Conservation (phyloP, 2,888 invertebrate species). For the Euclidia mi region DNA sequence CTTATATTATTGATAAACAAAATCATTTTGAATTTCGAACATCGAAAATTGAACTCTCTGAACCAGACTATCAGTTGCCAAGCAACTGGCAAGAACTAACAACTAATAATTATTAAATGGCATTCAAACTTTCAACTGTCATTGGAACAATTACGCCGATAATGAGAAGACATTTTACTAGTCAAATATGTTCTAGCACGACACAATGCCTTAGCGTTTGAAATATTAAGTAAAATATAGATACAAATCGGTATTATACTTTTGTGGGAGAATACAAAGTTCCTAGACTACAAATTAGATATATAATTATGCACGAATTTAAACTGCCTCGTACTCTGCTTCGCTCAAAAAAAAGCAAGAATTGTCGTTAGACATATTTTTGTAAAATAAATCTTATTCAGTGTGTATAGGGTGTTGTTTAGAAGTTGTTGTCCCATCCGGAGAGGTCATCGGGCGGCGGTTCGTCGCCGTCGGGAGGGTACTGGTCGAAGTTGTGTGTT, state of each 20-base stretch:
- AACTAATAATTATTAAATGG: conserved; percentile 64
- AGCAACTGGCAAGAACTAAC: conserved; percentile 67
- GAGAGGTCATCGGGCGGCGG: conserved; percentile 98
- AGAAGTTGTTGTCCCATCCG: conserved; percentile 99
- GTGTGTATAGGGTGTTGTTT: conserved; percentile 38
- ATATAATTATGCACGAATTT: not conserved
- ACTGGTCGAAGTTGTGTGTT: conserved; percentile 99
- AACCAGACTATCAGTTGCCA: conserved; percentile 56
- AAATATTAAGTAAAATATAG: conserved; percentile 38
- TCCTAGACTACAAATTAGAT: conserved; percentile 13
- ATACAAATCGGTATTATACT: conserved; percentile 26
- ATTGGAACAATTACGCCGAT: conserved; percentile 38
- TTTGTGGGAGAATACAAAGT: conserved; percentile 17
- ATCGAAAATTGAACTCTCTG: too few relatives aligned
- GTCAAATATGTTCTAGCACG: conserved; percentile 28
- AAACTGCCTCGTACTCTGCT: conserved; percentile 1
- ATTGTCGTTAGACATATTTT: conserved; percentile 5
- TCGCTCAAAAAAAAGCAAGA: not conserved
- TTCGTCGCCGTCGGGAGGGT: conserved; percentile 97
- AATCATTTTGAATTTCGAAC: conserved; percentile 17
- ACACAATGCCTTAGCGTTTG: conserved; percentile 26
- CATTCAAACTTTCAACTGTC: conserved; percentile 53
- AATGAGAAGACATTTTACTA: conserved; percentile 49
- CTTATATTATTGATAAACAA: conserved; percentile 16
- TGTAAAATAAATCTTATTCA: not conserved